A percentile compares a stretch with the other conserved stretches of the same genome.
phyloP scores from a whole-genome alignment of 2,113 vertebrate genomes.

The Bos indicus region DNA sequence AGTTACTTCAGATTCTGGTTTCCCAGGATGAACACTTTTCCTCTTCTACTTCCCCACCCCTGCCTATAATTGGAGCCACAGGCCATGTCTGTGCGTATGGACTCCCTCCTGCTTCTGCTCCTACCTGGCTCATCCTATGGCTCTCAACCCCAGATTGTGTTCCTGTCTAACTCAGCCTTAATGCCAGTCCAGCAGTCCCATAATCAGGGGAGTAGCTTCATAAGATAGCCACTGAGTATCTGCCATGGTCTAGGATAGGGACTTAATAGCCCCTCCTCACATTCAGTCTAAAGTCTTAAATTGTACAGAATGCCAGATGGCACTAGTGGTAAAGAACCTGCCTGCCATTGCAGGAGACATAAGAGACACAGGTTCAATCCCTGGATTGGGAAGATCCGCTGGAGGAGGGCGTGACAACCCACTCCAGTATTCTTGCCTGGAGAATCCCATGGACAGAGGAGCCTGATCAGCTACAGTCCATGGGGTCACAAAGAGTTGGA shows the following conservation, averaged over 20 bases:
- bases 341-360: not conserved
- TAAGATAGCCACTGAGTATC: not conserved
- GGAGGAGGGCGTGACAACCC: not conserved
- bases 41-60: not conserved
- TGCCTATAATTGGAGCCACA: not conserved
- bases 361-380: not conserved
- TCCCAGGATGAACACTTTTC: not conserved
- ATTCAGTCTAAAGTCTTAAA: not conserved
- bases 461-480: not conserved
- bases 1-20: not conserved
- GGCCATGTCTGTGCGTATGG: rapidly evolving
- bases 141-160: not conserved
- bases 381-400: not conserved
- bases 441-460: not conserved
- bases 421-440: not conserved
- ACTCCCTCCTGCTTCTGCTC: not conserved
- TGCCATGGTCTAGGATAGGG: not conserved
- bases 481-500: not conserved
- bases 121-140: not conserved
- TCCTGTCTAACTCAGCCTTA: not conserved
- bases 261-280: not conserved
- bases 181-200: not conserved
- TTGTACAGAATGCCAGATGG: not conserved
- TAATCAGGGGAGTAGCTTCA: not conserved
- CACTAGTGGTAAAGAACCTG: not conserved